A percentile compares a stretch with the other conserved stretches of the same genome.
Evolutionary conservation across 2,797 vertebrate species (phyloP).

Genomic region (Hybognathus amarus): DNA sequence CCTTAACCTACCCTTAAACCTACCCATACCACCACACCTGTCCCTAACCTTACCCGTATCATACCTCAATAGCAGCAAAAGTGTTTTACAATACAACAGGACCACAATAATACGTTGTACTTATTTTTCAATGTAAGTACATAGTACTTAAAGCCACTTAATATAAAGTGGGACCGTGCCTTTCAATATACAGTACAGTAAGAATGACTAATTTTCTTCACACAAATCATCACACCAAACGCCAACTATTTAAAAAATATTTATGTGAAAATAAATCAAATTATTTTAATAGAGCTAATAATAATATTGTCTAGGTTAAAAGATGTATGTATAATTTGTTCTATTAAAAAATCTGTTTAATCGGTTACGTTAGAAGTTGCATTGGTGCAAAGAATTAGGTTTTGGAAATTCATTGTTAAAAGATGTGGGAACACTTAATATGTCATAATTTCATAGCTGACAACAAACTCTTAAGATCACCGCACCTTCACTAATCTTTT

Average conservation of each 20-base stretch:
- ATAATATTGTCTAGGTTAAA: not conserved
- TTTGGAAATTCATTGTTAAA: not conserved
- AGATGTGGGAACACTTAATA: not conserved
- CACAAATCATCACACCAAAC: constrained; percentile 44
- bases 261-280: not conserved
- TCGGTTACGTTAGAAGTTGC: not conserved
- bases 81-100: no score
- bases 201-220: constrained; percentile 53
- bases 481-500: not conserved
- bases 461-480: not conserved
- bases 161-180: no score
- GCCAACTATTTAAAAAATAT: not conserved
- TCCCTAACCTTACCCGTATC: no score
- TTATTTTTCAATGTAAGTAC: no score
- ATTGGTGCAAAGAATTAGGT: not conserved
- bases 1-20: no score
- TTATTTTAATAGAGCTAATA: not conserved
- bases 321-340: not conserved
- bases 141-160: no score
- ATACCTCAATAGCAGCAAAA: no score
- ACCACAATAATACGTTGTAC: no score
- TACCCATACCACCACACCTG: no score
- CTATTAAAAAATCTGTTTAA: not conserved
- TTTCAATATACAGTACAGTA: constrained; percentile 19
- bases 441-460: not conserved